Base-by-base conservation (phyloP, 2,888 invertebrate genomes). In the Theretra japonica region DNA sequence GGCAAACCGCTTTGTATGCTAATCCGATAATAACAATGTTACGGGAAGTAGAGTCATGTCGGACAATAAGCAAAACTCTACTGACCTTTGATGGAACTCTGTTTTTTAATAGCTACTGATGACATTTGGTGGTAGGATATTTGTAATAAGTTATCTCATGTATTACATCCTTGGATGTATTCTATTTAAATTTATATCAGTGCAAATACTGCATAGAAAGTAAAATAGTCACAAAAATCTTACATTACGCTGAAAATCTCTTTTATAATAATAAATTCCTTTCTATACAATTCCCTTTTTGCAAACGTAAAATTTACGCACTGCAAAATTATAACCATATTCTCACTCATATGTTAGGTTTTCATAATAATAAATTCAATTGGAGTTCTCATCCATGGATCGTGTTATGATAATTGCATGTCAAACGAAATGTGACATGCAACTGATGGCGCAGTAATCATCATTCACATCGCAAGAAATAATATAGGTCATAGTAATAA, bases 1-100 rank as follows among this genome's bases (percentile, higher is more conserved):
- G 78, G 77, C 73, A 76, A 78, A 65, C 68, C 50, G 75, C 83
- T 85, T 88, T 87, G 88, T 88, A 87, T 88, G 88, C 75, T 81
- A 88, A 89, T 88, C 25, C 30, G 48, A 72, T 65, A 71, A 73
- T 72, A 58, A 75, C 74, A 75, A 79, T 75, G 83, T 80, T 80
- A 77, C 68, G 70, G 79, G 82, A 81, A 80, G 80, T 76, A 41
- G 58, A 56, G 28, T 50, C 65, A 70, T 72, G 72, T 73, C 53
- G 68, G 65, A 75, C 72, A 73, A 74, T 74, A 70, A 62, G 62
- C 41, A 71, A 70, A 53, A 65, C 56, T 53, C 8, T 41, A 33
- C 23, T 65, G 41, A 71, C 23, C 56, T 71, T 65, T 33, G 62
- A 70, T 70, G n/a, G 25, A 21, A 41, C n/a, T 56, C 50, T 28